Percentiles rank a stretch among this genome's conserved stretches.
Conservation (phyloP, 1,140 invertebrate genomes). For the Epicauta chinensis region DNA sequence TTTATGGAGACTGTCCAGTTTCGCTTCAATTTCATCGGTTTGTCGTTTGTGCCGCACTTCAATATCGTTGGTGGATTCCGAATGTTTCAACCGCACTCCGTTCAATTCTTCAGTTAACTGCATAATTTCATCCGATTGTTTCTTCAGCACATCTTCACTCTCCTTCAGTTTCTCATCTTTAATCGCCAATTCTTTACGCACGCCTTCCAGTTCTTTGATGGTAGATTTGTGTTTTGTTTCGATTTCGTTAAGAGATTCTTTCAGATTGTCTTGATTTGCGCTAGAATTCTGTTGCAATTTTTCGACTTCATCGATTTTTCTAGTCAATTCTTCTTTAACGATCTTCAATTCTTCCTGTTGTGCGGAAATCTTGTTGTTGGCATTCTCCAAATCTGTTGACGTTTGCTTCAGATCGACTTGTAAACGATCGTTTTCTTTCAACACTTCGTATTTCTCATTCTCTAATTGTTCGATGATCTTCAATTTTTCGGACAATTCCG, state of each 20-base stretch:
- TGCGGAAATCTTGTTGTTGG: constrained; percentile 45
- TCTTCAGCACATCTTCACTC: constrained; percentile 20
- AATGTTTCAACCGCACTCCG: constrained; percentile 42
- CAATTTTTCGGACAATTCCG: constrained; percentile 47
- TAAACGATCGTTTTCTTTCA: constrained; percentile 50
- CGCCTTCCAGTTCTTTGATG: no score
- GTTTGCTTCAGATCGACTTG: constrained; percentile 53
- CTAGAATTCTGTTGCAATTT: constrained; percentile 43
- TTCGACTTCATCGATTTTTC: constrained; percentile 6
- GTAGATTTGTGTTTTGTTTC: no score
- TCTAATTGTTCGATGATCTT: constrained; percentile 46
- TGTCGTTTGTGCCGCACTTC: constrained; percentile 7
- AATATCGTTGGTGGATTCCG: constrained; percentile 35
- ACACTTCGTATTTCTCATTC: constrained; percentile 38
- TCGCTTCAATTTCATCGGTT: not conserved
- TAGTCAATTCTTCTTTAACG: constrained; percentile 30
- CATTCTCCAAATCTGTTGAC: constrained; percentile 47
- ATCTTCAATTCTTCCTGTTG: constrained; percentile 47
- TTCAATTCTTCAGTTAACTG: constrained; percentile 45
- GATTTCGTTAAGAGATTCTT: no score
- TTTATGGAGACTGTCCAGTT: not conserved
- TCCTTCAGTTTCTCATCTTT: constrained; percentile 47
- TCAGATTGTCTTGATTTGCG: constrained; percentile 45
- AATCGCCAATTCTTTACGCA: constrained; percentile 16
- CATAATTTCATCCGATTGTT: constrained; percentile 42